Percentiles rank a stretch among this genome's conserved stretches.
Conservation (phyloP, 1,140 invertebrate species). For the Solen grandis region DNA sequence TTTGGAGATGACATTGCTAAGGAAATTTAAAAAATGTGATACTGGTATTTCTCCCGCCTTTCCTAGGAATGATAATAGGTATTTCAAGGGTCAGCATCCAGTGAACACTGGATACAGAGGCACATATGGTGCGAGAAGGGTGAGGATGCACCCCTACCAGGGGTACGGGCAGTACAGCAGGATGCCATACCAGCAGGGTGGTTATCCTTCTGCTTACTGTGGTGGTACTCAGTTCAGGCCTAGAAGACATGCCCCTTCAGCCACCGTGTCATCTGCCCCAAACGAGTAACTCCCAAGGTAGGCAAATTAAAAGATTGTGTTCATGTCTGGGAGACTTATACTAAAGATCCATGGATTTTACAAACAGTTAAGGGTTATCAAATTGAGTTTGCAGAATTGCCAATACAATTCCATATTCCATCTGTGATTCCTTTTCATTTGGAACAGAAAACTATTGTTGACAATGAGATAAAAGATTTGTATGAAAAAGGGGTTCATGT, state of each 20-base stretch:
- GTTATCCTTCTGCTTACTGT: not conserved
- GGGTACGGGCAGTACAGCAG: too few species aligned
- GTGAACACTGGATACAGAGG: too few species aligned
- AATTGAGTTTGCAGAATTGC: slow-evolving; percentile 2
- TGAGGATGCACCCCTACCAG: too few species aligned
- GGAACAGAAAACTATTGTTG: too few species aligned
- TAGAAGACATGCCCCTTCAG: not conserved
- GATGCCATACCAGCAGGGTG: too few species aligned
- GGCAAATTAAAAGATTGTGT: not conserved
- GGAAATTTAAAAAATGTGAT: not conserved
- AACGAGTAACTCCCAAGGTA: not conserved
- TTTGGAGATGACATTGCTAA: not conserved
- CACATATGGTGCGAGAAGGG: too few species aligned
- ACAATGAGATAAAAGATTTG: too few species aligned
- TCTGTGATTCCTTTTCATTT: too few species aligned
- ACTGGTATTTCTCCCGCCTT: not conserved
- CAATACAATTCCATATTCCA: too few species aligned
- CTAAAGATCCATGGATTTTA: not conserved
- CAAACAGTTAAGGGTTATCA: not conserved
- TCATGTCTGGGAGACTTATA: not conserved
- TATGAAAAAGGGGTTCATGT: too few species aligned
- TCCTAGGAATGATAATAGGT: too few species aligned
- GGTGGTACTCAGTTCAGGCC: not conserved
- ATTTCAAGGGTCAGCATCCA: too few species aligned
- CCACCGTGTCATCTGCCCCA: not conserved